Evolutionary conservation across 2,888 invertebrate genomes (phyloP).

Genomic region (Sinelater perroti): DNA sequence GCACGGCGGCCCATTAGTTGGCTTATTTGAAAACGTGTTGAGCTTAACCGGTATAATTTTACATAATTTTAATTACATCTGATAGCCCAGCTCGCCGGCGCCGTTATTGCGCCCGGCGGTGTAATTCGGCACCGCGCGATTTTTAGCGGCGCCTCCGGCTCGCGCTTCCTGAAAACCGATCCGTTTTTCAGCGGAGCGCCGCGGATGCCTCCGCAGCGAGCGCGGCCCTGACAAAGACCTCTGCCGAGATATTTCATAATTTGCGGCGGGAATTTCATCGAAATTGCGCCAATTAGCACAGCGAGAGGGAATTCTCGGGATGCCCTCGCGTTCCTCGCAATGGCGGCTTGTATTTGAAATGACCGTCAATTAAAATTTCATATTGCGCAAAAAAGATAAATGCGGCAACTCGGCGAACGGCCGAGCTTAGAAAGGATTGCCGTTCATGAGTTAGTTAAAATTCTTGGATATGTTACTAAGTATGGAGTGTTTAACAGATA

Average conservation of each 20-base stretch:
- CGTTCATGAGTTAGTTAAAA: too few species aligned
- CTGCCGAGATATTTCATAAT: conserved; percentile 45
- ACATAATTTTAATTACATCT: conserved; percentile 4
- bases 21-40: conserved; percentile 13
- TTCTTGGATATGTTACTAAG: too few species aligned
- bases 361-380: conserved; percentile 23
- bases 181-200: not conserved
- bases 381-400: conserved; percentile 9
- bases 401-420: too few species aligned
- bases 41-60: conserved; percentile 8
- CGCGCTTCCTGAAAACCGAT: too few species aligned
- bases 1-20: conserved; percentile 22
- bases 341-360: conserved; percentile 18
- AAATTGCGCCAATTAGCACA: conserved; percentile 46
- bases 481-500: too few species aligned
- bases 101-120: too few species aligned
- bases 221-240: conserved; percentile 26
- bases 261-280: conserved; percentile 44
- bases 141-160: too few species aligned
- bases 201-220: not conserved
- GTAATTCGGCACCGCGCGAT: too few species aligned
- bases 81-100: too few species aligned
- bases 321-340: conserved; percentile 24
- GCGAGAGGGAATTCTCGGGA: conserved; percentile 33
- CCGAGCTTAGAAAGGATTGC: too few species aligned